Evolutionary conservation across 1,140 invertebrate genomes (phyloP), one percentile per base, ranked within the genome.

Genomic region (Lordiphosa mommai): DNA sequence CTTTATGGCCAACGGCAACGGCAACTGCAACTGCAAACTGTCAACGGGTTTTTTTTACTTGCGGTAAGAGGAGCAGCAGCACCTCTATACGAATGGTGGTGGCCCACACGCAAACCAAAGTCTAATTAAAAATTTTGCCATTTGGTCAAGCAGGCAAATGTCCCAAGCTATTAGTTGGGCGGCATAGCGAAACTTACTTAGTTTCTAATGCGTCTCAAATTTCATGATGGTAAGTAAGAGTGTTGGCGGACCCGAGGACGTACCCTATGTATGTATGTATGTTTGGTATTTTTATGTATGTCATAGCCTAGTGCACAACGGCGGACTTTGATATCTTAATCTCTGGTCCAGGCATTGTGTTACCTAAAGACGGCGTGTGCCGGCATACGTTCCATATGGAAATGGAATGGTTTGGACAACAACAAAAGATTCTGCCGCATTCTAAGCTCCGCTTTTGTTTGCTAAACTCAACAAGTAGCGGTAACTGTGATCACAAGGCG

Each of bases 281-380:
- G 38, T 43, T 14, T 60, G 61, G 61, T 61, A 56, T 52, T 41
- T 41, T 66, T 46, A 61, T 48, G 69, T 79, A 73, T 71, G 76
- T 82, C 71, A 84, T 67, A 84, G 77, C 43, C 61, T 65, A 51
- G 61, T 82, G 76, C 77, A 82, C 44, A 66, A 47, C 52, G 43
- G 67, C 76, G 76, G 72, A 76, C 76, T 82, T 82, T 82, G 76
- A 82, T 82, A 82, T 82, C 76, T 82, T 76, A 76, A 82, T 82
- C 72, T 76, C 49, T 64, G 37, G 46, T 40, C 48, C 41, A 23
- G 72, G 76, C 77, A 84, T 82, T 72, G 68, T 76, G 65, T 82
- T 82, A 76, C 49, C 57, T 36, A 49, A 76, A 50, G 20, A 56
- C 74, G 76, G 72, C 77, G 76, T 82, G 76, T 82, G 76, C 76